Evolutionary conservation across 2,113 vertebrate species (phyloP), one percentile per base, ranked within the genome.

Genomic region (Erythrocebus patas): DNA sequence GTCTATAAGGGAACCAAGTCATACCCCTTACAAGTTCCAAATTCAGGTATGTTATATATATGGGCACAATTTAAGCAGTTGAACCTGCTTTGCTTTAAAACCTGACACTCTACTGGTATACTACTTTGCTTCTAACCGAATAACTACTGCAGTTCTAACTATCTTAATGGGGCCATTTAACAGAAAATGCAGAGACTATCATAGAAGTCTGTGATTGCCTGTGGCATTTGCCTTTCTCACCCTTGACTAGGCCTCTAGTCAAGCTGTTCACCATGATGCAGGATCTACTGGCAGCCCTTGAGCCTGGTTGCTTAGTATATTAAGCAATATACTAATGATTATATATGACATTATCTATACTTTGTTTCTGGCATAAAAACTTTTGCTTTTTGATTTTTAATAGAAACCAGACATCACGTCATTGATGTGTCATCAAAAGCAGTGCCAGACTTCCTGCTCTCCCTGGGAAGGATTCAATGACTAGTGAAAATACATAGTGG

Each of bases 401-500:
- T 91, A 84, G 94, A 97, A 98, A 91, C 87, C 96, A 98, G 97
- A 97, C 97, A 97, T 97, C 75, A 96, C 88, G 10, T 97, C 97
- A 98, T 94, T 52, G 89, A 30, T 97, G 92, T 97, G 90, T 96
- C 96, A 96, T 96, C 89, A 91, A 85, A 89, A 95, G 43, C 57
- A 93, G 87, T 10, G 93, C 96, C 97, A 97, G 97, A 82, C 72
- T 91, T 96, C 90, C 96, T 98, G 86, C 48, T 96, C 66, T 93
- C 55, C 48, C 73, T 89, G 78, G 85, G 95, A 91, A 96, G 43
- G 75, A 80, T 83, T 96, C 87, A 61, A 25, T 80, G 83, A 55
- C 82, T 95, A 59, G 75, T 76, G 64, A 96, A 83, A 95, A 40
- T 50, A 70, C 14, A 79, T 40, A 13, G 13, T 93, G 40, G 22